phyloP scores from a whole-genome alignment of 2,888 invertebrate genomes.

The Volucella zonaria region DNA sequence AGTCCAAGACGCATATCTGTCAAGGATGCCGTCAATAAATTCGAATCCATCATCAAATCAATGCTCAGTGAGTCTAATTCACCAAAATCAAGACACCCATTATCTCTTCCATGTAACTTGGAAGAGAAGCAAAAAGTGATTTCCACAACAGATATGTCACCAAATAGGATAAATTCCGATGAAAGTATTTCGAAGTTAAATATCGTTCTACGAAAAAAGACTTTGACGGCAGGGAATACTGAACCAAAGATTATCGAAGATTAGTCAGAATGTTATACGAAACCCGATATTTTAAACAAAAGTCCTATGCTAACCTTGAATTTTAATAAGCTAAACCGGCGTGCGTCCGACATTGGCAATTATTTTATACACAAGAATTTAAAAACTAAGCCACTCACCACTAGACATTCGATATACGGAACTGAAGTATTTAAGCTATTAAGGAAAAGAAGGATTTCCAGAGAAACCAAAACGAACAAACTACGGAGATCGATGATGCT shows the following conservation, averaged over 20 bases:
- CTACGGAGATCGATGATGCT: neutral
- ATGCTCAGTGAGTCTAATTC: constrained; percentile 37
- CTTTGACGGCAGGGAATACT: neutral
- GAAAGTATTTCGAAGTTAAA: too few relatives aligned
- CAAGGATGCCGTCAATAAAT: constrained; percentile 64
- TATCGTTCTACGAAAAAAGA: too few relatives aligned
- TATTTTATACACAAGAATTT: constrained; percentile 43
- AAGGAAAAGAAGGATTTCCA: constrained; percentile 23
- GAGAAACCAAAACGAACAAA: constrained; percentile 6
- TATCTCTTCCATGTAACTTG: too few relatives aligned
- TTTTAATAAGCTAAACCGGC: constrained; percentile 61
- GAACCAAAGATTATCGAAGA: neutral
- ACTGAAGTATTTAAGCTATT: constrained; percentile 63
- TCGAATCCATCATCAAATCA: constrained; percentile 66
- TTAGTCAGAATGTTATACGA: neutral
- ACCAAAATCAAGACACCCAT: constrained; percentile 29
- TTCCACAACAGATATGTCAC: too few relatives aligned
- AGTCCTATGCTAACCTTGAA: constrained; percentile 61
- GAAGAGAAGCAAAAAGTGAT: too few relatives aligned
- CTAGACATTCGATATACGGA: constrained; percentile 65
- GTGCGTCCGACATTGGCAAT: constrained; percentile 63
- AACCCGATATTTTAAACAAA: constrained; percentile 5
- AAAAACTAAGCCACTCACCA: constrained; percentile 36
- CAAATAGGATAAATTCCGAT: too few relatives aligned
- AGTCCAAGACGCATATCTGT: constrained; percentile 58